A percentile compares a stretch with the other conserved stretches of the same genome.
These are phyloP conservation scores for Hylia prasina DNA, from an alignment of 2,113 vertebrate species.

Conservation along the genomic window DNA sequence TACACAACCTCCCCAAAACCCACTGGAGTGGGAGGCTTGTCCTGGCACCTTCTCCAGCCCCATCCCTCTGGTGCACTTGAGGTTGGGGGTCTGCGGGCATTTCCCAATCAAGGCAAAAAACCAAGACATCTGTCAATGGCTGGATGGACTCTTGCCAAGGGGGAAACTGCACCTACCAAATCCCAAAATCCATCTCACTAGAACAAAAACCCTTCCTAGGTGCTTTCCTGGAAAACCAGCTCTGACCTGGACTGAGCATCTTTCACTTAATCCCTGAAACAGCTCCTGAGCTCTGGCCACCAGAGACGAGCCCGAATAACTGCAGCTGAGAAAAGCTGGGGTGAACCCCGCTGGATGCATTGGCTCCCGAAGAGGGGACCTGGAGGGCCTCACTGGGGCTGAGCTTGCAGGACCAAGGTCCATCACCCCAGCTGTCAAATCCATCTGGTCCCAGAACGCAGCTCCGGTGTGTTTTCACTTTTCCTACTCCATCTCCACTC, in stretches of 20 bases:
- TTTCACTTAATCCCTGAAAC: background rate
- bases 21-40: background rate
- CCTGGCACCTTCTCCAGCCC: background rate
- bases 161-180: background rate
- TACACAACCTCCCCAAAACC: background rate
- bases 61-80: background rate
- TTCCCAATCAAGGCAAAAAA: background rate
- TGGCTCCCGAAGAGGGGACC: background rate
- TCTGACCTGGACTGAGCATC: background rate
- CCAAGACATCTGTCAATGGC: background rate
- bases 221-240: background rate
- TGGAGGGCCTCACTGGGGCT: background rate
- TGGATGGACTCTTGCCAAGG: background rate
- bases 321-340: fast-evolving
- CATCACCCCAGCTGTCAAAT: background rate
- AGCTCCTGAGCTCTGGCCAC: background rate
- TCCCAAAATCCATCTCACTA: background rate
- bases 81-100: fast-evolving
- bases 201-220: background rate
- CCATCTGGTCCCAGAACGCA: background rate
- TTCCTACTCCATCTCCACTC: background rate
- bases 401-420: fast-evolving
- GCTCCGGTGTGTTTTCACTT: background rate
- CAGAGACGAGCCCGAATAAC: fast-evolving
- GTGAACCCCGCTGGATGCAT: background rate